A percentile compares a stretch with the other conserved stretches of the same genome.
phyloP scores from a whole-genome alignment of 2,797 vertebrate genomes.

The Naso thynnoides region DNA sequence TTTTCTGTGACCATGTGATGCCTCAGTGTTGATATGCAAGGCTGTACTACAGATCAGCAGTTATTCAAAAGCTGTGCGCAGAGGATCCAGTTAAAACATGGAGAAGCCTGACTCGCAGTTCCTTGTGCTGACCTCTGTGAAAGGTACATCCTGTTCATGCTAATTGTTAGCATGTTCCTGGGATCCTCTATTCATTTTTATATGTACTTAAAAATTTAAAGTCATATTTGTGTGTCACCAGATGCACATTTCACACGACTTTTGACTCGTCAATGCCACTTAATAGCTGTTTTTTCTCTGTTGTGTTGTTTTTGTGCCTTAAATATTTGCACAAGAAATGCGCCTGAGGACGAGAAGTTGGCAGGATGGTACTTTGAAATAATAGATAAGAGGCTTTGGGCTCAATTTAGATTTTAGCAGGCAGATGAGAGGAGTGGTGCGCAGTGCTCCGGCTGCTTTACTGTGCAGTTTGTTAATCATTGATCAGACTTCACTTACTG shows the following conservation, averaged over 20 bases:
- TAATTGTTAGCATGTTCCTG: background rate
- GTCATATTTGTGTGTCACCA: background rate
- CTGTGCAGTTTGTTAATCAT: constrained; percentile 33
- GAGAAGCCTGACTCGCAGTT: constrained; percentile 34
- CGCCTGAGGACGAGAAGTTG: background rate
- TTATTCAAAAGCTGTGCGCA: background rate
- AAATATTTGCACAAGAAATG: constrained; percentile 28
- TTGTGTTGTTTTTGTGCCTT: constrained; percentile 1
- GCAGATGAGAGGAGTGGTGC: constrained; percentile 1
- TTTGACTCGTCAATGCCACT: background rate
- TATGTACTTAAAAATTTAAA: background rate
- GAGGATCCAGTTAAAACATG: constrained; percentile 11
- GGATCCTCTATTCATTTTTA: constrained; percentile 19
- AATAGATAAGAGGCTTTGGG: background rate
- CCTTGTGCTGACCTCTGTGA: constrained; percentile 45
- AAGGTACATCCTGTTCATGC: constrained; percentile 30
- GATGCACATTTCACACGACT: background rate
- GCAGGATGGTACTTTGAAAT: background rate
- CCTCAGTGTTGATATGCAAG: background rate
- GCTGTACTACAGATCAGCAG: background rate
- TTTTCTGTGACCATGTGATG: background rate
- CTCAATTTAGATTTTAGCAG: constrained; percentile 15
- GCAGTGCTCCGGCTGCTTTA: constrained; percentile 4
- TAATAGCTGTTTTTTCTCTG: background rate
- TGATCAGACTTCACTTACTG: constrained; percentile 27